Evolutionary conservation across 2,888 invertebrate genomes (phyloP).

Genomic region (Synergus japonicus): DNA sequence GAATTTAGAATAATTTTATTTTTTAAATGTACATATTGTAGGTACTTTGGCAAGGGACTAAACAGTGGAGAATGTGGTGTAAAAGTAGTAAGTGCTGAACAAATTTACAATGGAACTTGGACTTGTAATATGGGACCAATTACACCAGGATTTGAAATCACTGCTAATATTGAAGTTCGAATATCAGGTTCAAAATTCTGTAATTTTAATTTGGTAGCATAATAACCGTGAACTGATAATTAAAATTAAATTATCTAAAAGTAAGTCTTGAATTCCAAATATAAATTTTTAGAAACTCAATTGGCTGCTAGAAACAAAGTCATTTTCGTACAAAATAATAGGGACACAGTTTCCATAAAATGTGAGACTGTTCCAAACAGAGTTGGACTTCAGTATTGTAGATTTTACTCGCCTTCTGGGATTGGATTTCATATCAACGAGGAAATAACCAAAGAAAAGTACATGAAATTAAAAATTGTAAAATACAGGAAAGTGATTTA

Average conservation of each 20-base stretch:
- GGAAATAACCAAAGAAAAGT: constrained; percentile 76
- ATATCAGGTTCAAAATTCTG: constrained; percentile 72
- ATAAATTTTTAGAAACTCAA: constrained; percentile 58
- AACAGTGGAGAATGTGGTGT: constrained; percentile 78
- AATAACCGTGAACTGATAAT: neutral
- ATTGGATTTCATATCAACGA: constrained; percentile 78
- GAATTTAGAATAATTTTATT: neutral
- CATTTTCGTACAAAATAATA: constrained; percentile 66
- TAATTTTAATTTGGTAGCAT: neutral
- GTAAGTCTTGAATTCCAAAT: neutral
- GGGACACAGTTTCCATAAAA: constrained; percentile 71
- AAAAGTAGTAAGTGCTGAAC: constrained; percentile 73
- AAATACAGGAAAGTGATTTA: neutral
- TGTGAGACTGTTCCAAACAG: constrained; percentile 78
- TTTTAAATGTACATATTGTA: neutral
- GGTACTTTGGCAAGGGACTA: neutral
- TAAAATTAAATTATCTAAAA: neutral
- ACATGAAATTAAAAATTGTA: constrained; percentile 38
- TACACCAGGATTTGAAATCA: constrained; percentile 75
- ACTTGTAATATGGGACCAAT: constrained; percentile 79
- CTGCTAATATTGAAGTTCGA: constrained; percentile 73
- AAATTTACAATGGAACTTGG: constrained; percentile 77
- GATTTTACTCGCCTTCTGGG: constrained; percentile 77
- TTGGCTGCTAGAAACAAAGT: constrained; percentile 73
- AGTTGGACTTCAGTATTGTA: constrained; percentile 78